These are phyloP conservation scores for Balanococcus diminutus DNA, from an alignment of 2,888 invertebrate genomes.

Conservation along the genomic window DNA sequence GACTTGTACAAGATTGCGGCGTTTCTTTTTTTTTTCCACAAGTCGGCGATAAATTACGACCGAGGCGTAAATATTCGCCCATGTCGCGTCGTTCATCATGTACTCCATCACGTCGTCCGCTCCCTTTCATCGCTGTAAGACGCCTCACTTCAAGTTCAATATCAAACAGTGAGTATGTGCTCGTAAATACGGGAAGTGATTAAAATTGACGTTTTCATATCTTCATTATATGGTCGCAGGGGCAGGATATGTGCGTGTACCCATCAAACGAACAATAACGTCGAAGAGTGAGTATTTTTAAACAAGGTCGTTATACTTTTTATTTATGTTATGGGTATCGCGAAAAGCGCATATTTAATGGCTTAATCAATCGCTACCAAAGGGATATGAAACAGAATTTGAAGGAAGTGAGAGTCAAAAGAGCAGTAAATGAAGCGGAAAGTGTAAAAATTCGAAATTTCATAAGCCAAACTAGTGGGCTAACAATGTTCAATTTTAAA, in stretches of 20 bases:
- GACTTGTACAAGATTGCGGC: neutral
- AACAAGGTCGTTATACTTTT: neutral
- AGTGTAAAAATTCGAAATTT: too few relatives aligned
- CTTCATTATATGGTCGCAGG: neutral
- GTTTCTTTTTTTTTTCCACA: neutral
- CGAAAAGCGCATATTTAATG: too few relatives aligned
- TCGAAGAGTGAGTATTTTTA: neutral
- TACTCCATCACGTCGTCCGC: neutral
- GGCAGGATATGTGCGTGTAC: neutral
- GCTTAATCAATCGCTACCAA: neutral
- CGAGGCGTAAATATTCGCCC: neutral
- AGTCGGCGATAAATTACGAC: neutral
- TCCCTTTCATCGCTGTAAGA: neutral
- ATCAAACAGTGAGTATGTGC: neutral
- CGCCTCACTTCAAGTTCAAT: neutral
- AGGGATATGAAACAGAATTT: too few relatives aligned
- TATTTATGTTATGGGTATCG: too few relatives aligned
- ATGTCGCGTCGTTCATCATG: neutral
- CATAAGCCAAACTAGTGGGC: too few relatives aligned
- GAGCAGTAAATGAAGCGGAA: too few relatives aligned
- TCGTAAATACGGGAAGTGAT: neutral
- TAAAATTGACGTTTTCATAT: slow-evolving; percentile 11
- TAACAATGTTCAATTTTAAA: too few relatives aligned
- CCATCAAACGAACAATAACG: neutral
- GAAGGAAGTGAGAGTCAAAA: too few relatives aligned